Evolutionary conservation across 2,113 vertebrate genomes (phyloP), one percentile per base, ranked within the genome.

Genomic region (Cochlearius cochlearius): DNA sequence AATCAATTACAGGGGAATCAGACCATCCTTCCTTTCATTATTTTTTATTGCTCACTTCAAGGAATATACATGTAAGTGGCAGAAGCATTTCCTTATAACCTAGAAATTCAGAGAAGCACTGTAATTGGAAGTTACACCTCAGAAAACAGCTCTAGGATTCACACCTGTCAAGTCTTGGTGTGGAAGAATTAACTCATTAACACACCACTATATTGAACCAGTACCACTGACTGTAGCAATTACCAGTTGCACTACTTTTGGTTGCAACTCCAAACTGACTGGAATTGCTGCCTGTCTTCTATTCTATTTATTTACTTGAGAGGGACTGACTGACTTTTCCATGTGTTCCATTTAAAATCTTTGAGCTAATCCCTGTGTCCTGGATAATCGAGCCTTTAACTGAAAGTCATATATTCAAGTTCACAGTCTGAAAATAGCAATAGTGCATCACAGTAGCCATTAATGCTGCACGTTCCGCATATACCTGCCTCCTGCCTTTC

Each of bases 171-270:
- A 78, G 60, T 92, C 59, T 73, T 75, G 47, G 83, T 94, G 91
- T 60, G 88, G 92, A 97, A 95, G 87, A 88, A 95, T 96, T 97
- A 96, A 96, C 74, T 94, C 86, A 94, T 94, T 94, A 95, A 97
- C 93, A 96, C 86, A 94, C 9, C 4, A 10, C 90, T 93, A n/a
- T 81, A 79, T 55, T 79, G 96, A 95, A 92, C 85, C 32, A 43
- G 47, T 63, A 47, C 19, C 45, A 53, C 66, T 30, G 88, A 91
- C 86, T 80, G 52, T 9, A 88, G 84, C 92, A 97, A 96, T 94
- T 96, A 94, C 64, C 62, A 62, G 45, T 20, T 76, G 52, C 43
- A 30, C n/a, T 30, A 34, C 29, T 92, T 90, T 58, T 39, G 89
- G 79, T 13, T 50, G 62, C 92, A 87, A 19, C 80, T 93, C 80